These are phyloP conservation scores for Bombus soroeensis DNA, from an alignment of 1,140 invertebrate species.

Conservation along the genomic window DNA sequence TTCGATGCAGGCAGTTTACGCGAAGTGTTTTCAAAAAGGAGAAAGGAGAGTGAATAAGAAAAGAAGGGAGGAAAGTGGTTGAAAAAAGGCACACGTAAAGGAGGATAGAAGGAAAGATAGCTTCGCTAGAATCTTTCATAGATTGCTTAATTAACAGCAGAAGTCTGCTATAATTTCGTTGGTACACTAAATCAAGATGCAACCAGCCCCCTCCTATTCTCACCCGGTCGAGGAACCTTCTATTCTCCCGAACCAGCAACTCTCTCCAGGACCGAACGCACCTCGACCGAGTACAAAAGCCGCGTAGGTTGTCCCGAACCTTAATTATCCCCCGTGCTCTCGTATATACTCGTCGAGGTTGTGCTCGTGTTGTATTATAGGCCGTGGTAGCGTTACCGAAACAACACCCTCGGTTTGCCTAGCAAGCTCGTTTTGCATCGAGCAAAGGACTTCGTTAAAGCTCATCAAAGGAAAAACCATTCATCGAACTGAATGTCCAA, in stretches of 20 bases:
- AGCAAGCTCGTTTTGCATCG: conserved; percentile 51
- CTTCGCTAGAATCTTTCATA: conserved; percentile 59
- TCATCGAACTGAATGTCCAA: conserved; percentile 13
- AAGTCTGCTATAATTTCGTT: conserved; percentile 64
- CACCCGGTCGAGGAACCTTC: background rate
- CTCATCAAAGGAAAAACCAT: conserved; percentile 43
- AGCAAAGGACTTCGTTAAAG: conserved; percentile 21
- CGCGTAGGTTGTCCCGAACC: conserved; percentile 63
- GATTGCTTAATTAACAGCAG: conserved; percentile 65
- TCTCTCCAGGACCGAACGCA: conserved; percentile 35
- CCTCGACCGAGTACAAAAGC: conserved; percentile 61
- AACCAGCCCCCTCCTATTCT: background rate
- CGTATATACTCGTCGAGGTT: conserved; percentile 54
- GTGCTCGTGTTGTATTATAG: conserved; percentile 65
- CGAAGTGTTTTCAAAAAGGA: background rate
- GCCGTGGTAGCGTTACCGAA: conserved; percentile 47
- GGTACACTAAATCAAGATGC: conserved; percentile 60
- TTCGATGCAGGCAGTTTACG: too few relatives aligned
- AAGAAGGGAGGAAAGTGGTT: background rate
- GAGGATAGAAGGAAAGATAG: background rate
- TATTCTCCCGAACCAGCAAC: conserved; percentile 4
- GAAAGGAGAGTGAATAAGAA: background rate
- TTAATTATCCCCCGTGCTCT: conserved; percentile 63
- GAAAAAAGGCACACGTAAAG: background rate
- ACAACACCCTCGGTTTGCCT: conserved; percentile 51